Evolutionary conservation across 2,888 invertebrate species (phyloP), one percentile per base, ranked within the genome.

Genomic region (Anagyrus pseudococci): DNA sequence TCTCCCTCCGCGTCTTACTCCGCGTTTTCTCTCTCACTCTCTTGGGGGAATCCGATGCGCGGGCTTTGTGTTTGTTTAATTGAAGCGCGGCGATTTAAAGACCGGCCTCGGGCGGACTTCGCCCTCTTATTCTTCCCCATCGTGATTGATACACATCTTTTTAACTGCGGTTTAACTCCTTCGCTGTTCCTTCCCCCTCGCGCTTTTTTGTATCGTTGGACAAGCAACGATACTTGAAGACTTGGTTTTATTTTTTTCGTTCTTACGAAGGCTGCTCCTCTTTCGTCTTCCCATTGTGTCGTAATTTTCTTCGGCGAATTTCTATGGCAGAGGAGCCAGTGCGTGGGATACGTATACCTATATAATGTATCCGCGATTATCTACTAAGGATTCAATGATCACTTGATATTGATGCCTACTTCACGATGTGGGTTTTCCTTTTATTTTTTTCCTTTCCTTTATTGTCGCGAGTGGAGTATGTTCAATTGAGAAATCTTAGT

Each of bases 11-110:
- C 29, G n/a, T n/a, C n/a, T n/a, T n/a, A n/a, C n/a, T n/a, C n/a
- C n/a, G 7, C 10, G 15, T 7, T 15, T 50, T 47, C 48, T 53
- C 55, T 56, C 17, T 48, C 26, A 44, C 54, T 37, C 26, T 29
- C 29, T 4, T 29, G 29, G 46, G 63, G 59, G 59, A 55, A 64
- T 49, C 50, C 47, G 63, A 64, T 55, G 55, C 58, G 29, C 44
- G 22, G 17, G 20, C 41, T 44, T 64, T 64, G 50, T 64, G 41
- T 26, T 64, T 59, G 49, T 52, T 64, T 64, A 64, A 64, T 64
- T 59, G 63, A 56, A 59, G 48, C 22, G 41, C 55, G 37, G 43
- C 33, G 56, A 44, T 52, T 50, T 48, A 56, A 37, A 56, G 17
- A 46, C 33, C 52, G 58, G 53, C 53, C 47, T 47, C 46, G 33